Percentiles rank a stretch among this genome's conserved stretches.
phyloP scores from a whole-genome alignment of 2,888 invertebrate genomes.

The Corbicula japonica region DNA sequence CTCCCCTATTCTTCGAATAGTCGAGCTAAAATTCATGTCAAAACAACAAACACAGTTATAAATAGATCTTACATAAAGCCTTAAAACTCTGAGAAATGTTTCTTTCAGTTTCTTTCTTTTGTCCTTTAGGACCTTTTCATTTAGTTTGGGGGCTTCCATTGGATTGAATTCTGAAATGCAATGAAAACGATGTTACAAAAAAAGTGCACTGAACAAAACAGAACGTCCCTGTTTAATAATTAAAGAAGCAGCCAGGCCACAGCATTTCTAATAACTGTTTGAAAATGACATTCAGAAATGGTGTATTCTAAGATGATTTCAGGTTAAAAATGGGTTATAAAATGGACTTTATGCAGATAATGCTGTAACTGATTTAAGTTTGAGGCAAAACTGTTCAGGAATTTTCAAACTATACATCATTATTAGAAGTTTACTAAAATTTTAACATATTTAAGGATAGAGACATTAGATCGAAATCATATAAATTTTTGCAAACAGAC shows the following conservation, averaged over 20 bases:
- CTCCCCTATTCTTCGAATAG: too few species aligned
- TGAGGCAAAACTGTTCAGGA: background rate
- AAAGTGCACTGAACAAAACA: background rate
- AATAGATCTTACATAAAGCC: slow-evolving; percentile 92
- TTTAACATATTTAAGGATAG: background rate
- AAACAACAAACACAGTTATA: too few species aligned
- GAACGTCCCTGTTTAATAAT: background rate
- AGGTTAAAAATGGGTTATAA: too few species aligned
- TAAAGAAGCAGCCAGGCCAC: background rate
- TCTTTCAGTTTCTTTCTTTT: slow-evolving; percentile 98
- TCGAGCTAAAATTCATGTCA: too few species aligned
- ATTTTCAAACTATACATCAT: background rate
- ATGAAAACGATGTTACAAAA: slow-evolving; percentile 7
- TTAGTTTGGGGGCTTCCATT: slow-evolving; percentile 96
- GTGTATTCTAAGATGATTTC: too few species aligned
- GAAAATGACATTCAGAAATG: too few species aligned
- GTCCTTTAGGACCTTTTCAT: slow-evolving; percentile 98
- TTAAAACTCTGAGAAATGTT: slow-evolving; percentile 96
- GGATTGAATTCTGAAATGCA: slow-evolving; percentile 94
- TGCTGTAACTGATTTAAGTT: too few species aligned
- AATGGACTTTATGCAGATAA: too few species aligned
- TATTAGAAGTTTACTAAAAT: background rate
- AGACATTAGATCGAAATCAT: background rate
- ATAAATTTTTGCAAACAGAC: background rate
- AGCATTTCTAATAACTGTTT: too few species aligned